phyloP scores from a whole-genome alignment of 2,113 vertebrate species.

The Chlorocebus sabaeus region DNA sequence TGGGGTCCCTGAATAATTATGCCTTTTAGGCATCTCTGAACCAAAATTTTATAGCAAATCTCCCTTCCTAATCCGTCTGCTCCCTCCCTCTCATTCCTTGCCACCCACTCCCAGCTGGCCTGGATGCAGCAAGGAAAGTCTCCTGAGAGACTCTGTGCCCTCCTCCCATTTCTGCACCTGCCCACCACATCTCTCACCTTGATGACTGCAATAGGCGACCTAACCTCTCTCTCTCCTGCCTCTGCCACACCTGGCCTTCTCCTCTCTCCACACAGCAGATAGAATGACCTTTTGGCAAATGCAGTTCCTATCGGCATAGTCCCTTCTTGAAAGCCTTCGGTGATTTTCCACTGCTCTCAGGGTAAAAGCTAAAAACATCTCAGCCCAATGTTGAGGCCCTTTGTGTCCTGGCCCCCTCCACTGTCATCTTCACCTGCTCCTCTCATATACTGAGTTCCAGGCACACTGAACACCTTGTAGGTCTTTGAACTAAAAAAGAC shows the following conservation, averaged over 20 bases:
- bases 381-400: not conserved
- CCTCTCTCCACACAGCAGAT: not conserved
- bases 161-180: not conserved
- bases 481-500: not conserved
- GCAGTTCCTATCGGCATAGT: not conserved
- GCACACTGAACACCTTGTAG: rapidly evolving
- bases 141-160: not conserved
- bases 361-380: not conserved
- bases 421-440: not conserved
- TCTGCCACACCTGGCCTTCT: not conserved
- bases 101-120: no score
- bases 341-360: not conserved
- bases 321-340: not conserved
- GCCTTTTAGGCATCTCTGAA: not conserved
- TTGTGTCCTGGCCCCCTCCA: not conserved
- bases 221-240: no score
- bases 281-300: not conserved
- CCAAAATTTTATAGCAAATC: not conserved
- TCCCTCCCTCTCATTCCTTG: not conserved
- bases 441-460: not conserved
- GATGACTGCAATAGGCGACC: no score
- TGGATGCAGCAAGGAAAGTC: not conserved
- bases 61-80: not conserved
- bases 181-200: rapidly evolving
- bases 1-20: not conserved